Conservation (phyloP, 1,140 invertebrate species). For the Trichonephila clavipes region DNA sequence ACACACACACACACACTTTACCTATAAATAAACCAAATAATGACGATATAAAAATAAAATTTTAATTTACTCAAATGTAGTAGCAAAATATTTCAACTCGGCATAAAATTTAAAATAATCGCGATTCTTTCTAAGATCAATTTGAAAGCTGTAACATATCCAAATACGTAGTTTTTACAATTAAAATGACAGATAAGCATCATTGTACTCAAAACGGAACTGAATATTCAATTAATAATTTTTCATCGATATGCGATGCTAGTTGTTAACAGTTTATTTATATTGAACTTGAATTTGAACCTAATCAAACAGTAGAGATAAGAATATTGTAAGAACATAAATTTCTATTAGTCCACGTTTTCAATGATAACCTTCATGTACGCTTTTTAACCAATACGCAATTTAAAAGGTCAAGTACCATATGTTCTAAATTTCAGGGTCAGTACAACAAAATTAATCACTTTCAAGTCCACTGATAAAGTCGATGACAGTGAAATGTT, state of each 20-base stretch:
- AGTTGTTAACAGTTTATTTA: background rate
- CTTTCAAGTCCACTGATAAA: background rate
- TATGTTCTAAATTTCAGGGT: slow-evolving; percentile 28
- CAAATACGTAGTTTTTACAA: no score
- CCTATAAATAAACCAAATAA: no score
- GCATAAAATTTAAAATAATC: no score
- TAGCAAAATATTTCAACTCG: no score
- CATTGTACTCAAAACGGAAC: no score
- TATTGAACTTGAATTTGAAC: background rate
- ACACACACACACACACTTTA: no score
- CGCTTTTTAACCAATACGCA: background rate
- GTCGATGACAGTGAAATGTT: background rate
- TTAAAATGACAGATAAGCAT: no score
- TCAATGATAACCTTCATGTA: background rate
- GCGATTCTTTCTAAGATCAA: no score
- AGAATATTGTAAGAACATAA: slow-evolving; percentile 9
- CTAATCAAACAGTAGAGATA: background rate
- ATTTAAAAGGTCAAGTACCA: background rate
- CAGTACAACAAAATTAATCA: slow-evolving; percentile 18
- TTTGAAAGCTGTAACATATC: no score
- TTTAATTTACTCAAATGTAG: no score
- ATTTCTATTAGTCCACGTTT: background rate
- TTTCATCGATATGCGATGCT: background rate
- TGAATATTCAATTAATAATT: no score
- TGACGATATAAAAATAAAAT: no score